Base-by-base conservation (phyloP, 2,888 invertebrate genomes). In the Philopedon plagiatum region DNA sequence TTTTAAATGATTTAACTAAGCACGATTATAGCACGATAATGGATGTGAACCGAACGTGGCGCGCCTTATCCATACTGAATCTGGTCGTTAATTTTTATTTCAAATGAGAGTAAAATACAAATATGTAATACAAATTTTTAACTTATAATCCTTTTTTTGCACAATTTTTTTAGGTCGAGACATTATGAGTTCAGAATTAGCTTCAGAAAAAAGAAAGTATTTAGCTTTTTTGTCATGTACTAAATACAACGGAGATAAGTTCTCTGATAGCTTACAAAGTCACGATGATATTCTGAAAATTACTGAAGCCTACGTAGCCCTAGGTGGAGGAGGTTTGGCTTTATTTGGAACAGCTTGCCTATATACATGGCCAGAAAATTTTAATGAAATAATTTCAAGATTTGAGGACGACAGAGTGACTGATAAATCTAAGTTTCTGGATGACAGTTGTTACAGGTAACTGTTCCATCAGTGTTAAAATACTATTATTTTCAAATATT, bases 311-410 rank as follows among this genome's bases (percentile, higher is more conserved):
- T 93, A 96, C 84, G 94, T 94, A n/a, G 97, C 97, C 0, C 87
- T 97, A 69, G 97, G 97, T 39, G 94, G 95, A 13, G 97, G 97
- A 23, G 97, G 97, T 0, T 86, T 98, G 71, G 98, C 97, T 5
- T 86, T 98, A 11, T 94, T 97, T 83, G 96, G 97, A 5, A 94
- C 95, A 0, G 96, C 93, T 0, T 96, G 94, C 81, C 89, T 98
- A 60, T 94, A 96, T 83, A 94, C 96, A 1, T 98, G 97, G 97
- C 95, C 98, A 1, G 89, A 89, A 26, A 85, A 84, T 51, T 86
- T 95, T 71, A 87, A 90, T 5, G 91, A 95, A 77, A 89, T 97
- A 26, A 83, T 92, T 75, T 29, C 81, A 78, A 79, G 88, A 75
- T 91, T 93, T 79, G 85, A 87, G 9, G 89, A 92, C 81, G 75